Evolutionary conservation across 2,113 vertebrate genomes (phyloP).

Genomic region (Sinocyclocheilus grahami): DNA sequence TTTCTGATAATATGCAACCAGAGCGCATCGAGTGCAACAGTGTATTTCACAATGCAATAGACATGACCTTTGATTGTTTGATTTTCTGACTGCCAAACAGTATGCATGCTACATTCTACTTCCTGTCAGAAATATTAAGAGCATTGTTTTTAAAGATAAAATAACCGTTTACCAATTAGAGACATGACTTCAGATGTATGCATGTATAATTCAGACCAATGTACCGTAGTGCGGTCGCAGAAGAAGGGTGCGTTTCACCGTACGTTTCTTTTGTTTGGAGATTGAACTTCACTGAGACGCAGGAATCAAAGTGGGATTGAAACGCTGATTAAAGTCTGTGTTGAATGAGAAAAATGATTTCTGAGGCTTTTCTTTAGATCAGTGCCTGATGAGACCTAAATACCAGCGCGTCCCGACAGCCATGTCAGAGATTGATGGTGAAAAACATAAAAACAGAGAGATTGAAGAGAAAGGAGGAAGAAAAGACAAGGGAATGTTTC

Average conservation of each 20-base stretch:
- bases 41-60: not conserved
- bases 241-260: not conserved
- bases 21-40: too few species aligned
- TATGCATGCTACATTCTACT: not conserved
- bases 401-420: not conserved
- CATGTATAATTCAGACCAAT: not conserved
- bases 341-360: not conserved
- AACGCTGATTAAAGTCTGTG: constrained; percentile 9
- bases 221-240: not conserved
- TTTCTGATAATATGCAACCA: too few species aligned
- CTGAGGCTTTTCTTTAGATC: not conserved
- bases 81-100: not conserved
- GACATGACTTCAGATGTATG: too few species aligned
- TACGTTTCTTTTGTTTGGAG: not conserved
- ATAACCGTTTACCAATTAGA: not conserved
- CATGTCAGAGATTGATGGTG: constrained; percentile 1
- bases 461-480: not conserved
- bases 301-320: constrained; percentile 20
- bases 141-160: not conserved
- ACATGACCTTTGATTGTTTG: not conserved
- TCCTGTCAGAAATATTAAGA: not conserved
- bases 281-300: not conserved
- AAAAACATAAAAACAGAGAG: not conserved
- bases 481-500: constrained; percentile 4
- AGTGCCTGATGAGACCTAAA: constrained; percentile 20